Conservation (phyloP, 2,888 invertebrate species). For the Tiliacea aurago region DNA sequence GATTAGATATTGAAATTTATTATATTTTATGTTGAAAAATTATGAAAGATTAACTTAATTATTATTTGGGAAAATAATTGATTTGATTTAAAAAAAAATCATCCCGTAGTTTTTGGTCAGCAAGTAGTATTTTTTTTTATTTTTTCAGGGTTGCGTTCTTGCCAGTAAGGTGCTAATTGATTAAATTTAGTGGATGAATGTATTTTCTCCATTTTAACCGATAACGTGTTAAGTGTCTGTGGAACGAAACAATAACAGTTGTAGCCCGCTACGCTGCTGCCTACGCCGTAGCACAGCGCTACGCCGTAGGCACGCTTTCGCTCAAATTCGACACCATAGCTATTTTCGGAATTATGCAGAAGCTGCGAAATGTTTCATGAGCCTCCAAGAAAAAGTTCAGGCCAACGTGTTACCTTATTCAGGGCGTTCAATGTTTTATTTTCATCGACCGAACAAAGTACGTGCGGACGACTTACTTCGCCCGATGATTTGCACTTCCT, state of each 20-base stretch:
- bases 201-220: background rate
- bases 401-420: conserved; percentile 69
- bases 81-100: background rate
- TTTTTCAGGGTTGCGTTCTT: background rate
- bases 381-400: conserved; percentile 73
- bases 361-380: conserved; percentile 78
- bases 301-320: conserved; percentile 50
- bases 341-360: conserved; percentile 72
- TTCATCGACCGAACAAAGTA: conserved; percentile 56
- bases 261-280: background rate
- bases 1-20: too few relatives aligned
- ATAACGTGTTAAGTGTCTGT: too few relatives aligned
- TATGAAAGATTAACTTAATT: background rate
- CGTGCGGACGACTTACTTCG: conserved; percentile 58
- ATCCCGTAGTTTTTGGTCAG: background rate
- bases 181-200: background rate
- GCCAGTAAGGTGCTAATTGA: background rate
- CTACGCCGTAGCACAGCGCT: conserved; percentile 46
- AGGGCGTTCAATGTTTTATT: conserved; percentile 67
- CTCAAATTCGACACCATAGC: conserved; percentile 56
- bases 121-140: background rate
- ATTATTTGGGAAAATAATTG: background rate
- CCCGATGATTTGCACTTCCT: conserved; percentile 62
- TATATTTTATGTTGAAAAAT: background rate
- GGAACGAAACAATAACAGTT: background rate